Percentiles rank a stretch among this genome's conserved stretches.
phyloP scores from a whole-genome alignment of 1,140 invertebrate species.

The Drosophila repletoides region DNA sequence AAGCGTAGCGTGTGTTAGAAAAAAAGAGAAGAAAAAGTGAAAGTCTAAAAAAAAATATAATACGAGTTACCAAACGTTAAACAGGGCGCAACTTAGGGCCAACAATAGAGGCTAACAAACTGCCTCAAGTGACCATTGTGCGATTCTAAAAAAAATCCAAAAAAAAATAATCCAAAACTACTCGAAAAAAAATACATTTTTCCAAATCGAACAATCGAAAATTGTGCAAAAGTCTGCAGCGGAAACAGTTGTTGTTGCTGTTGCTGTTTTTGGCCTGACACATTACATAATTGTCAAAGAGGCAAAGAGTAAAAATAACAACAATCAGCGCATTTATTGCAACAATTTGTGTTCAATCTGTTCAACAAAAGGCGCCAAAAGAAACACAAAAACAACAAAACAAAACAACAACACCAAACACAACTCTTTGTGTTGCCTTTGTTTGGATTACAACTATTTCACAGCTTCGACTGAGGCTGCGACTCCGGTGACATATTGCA shows the following conservation, averaged over 20 bases:
- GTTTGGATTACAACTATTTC: conserved; percentile 71
- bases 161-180: conserved; percentile 36
- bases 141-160: conserved; percentile 67
- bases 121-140: conserved; percentile 61
- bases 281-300: conserved; percentile 62
- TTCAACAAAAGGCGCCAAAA: conserved; percentile 46
- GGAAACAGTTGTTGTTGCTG: conserved; percentile 56
- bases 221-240: conserved; percentile 56
- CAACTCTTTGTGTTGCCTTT: conserved; percentile 41
- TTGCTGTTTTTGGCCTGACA: conserved; percentile 15
- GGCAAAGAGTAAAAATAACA: too few relatives aligned
- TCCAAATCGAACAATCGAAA: conserved; percentile 27
- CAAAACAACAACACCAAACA: conserved; percentile 28
- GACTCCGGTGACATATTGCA: conserved; percentile 39
- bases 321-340: too few relatives aligned
- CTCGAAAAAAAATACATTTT: conserved; percentile 17
- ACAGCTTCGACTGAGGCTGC: conserved; percentile 15
- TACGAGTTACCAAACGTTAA: conserved; percentile 36
- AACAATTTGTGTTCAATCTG: conserved; percentile 21
- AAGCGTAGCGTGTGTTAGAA: conserved; percentile 20
- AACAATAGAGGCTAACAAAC: conserved; percentile 45
- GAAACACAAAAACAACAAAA: conserved; percentile 10
- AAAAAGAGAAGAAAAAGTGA: conserved; percentile 37
- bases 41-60: conserved; percentile 43
- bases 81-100: conserved; percentile 28